phyloP scores from a whole-genome alignment of 2,797 vertebrate species.

The Mus caroli region DNA sequence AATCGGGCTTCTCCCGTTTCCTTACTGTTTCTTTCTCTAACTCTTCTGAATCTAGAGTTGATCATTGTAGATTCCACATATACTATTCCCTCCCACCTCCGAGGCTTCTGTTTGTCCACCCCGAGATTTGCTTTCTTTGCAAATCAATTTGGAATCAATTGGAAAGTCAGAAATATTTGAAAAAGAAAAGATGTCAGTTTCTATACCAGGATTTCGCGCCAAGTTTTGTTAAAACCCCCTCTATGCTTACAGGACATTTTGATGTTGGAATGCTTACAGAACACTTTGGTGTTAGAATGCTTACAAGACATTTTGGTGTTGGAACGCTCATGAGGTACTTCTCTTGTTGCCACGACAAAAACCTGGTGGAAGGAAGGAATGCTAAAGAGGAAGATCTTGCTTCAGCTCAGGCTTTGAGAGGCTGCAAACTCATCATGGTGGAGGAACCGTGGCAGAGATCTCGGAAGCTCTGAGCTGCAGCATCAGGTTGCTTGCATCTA shows the following conservation, averaged over 20 bases:
- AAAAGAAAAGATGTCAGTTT: constrained; percentile 8
- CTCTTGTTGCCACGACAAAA: background rate
- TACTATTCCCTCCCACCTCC: background rate
- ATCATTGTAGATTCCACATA: background rate
- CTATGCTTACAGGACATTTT: background rate
- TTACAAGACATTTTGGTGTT: background rate
- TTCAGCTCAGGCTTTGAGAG: background rate
- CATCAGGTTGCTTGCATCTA: background rate
- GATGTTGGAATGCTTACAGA: background rate
- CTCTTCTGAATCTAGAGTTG: constrained; percentile 62
- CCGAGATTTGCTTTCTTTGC: constrained; percentile 57
- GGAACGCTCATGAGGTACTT: background rate
- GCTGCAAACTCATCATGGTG: background rate
- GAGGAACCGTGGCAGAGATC: background rate
- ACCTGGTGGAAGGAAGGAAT: background rate
- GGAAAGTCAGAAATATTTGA: constrained; percentile 44
- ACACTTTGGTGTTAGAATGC: background rate
- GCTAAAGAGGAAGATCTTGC: fast-evolving
- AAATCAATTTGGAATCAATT: background rate
- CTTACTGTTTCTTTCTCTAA: constrained; percentile 8
- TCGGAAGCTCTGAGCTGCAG: background rate
- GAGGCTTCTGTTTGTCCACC: constrained; percentile 13
- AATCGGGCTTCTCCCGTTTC: constrained; percentile 3
- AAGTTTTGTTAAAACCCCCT: constrained; percentile 40
- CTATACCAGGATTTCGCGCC: background rate